These are phyloP conservation scores for Luffia ferchaultella DNA, from an alignment of 2,888 invertebrate species.

Conservation along the genomic window DNA sequence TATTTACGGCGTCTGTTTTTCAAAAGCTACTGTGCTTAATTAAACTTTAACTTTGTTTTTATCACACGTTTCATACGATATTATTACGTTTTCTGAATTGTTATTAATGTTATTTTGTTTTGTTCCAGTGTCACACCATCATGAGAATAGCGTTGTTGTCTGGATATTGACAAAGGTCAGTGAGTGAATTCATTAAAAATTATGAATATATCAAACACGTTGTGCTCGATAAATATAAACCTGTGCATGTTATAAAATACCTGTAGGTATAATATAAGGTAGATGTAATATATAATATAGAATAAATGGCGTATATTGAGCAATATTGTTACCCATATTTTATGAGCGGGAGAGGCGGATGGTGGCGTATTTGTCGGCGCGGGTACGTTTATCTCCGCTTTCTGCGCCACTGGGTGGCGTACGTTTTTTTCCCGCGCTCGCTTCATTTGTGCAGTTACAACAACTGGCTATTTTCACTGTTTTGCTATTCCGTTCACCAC, in stretches of 20 bases:
- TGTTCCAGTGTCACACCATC: not conserved
- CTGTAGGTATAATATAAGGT: not conserved
- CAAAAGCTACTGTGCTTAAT: constrained; percentile 12
- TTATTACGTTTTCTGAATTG: not conserved
- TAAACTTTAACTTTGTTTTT: not conserved
- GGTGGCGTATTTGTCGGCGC: constrained; percentile 9
- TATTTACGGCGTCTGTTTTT: too few relatives aligned
- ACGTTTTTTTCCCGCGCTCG: constrained; percentile 21
- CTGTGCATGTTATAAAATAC: too few relatives aligned
- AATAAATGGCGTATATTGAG: not conserved
- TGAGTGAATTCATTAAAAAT: too few relatives aligned
- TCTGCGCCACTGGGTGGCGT: constrained; percentile 11
- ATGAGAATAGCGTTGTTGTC: not conserved
- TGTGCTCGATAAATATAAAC: too few relatives aligned
- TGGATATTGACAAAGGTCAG: not conserved
- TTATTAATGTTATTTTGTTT: too few relatives aligned
- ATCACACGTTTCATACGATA: not conserved
- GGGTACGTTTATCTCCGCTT: constrained; percentile 19
- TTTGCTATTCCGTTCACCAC: constrained; percentile 25
- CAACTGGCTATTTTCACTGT: constrained; percentile 29
- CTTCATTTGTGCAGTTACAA: constrained; percentile 29
- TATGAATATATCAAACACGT: too few relatives aligned
- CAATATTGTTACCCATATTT: not conserved
- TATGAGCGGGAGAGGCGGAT: not conserved
- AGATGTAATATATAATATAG: too few relatives aligned